Evolutionary conservation across 1,140 invertebrate species (phyloP), one percentile per base, ranked within the genome.

Genomic region (Penaeus vannamei): DNA sequence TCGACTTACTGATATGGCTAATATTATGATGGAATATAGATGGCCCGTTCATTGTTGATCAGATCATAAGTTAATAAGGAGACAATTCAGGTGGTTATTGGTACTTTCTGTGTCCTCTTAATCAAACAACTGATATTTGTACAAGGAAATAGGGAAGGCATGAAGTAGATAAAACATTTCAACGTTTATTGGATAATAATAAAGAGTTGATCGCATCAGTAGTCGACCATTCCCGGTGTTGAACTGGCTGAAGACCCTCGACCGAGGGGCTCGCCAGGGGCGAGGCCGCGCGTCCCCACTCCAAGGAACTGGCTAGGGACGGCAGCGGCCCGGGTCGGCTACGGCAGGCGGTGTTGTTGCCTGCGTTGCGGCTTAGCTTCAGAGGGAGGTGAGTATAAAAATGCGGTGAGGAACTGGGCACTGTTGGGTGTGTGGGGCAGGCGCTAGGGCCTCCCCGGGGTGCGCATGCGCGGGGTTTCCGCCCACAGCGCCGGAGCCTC

Each of bases 371-470:
- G 87, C 87, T 89, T 84, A 83, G 87, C 87, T 61, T 89, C 87
- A 79, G 64, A 89, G 82, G 87, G 87, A 84, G 87, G 77, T 83
- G 87, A 89, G 87, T 89, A 89, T 85, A 89, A 89, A 89, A 89
- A 89, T 89, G 87, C 72, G 81, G 87, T 84, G 87, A 89, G 87
- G 87, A 84, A 89, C 87, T 89, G 87, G 87, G 72, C 87, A 89
- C 87, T 89, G 87, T 69, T 89, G 87, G 87, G 87, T 89, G 87
- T 84, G 69, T 61, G 61, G 86, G 85, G 87, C 76, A 42, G 82
- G 87, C 83, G 82, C 83, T 76, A 61, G 72, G 87, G 87, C 87
- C 82, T 62, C 53, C 81, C 87, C 82, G 36, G 81, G 69, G 26
- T 89, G 81, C 66, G 59, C 66, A 26, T 62, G 82, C 36, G 82